Evolutionary conservation across 2,888 invertebrate genomes (phyloP), one percentile per base, ranked within the genome.

Genomic region (Abscondita cerata): DNA sequence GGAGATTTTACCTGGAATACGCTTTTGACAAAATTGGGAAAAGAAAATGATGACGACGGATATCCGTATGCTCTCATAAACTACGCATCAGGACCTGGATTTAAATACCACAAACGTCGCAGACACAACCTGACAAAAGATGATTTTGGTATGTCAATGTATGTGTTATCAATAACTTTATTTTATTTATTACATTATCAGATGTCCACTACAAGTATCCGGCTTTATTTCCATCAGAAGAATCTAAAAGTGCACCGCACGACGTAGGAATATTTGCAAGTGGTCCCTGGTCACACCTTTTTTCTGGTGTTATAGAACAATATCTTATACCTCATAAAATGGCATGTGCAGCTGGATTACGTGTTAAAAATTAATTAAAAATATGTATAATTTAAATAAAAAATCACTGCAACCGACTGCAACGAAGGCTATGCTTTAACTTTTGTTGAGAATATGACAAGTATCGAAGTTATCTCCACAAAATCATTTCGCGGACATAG

Each of bases 261-360:
- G 93, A 93, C 76, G 92, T 94, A 0, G 87, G 88, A 0, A 88
- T 93, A 0, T 92, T 87, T 77, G 92, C 93, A 9, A 16, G 8
- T 5, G 94, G 89, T n/a, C 93, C 92, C 0, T 90, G 90, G 89
- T 81, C 92, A 0, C 93, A 94, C 74, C 82, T 95, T 0, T 90
- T 94, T 74, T 86, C 87, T 0, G 92, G 93, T 0, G 88, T 87
- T 59, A 88, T 89, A 69, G 92, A 95, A 72, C 92, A 95, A 78
- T 89, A 86, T 77, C 87, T 84, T 71, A 87, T 95, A 46, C 91
- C 93, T 0, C 90, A 93, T 72, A 86, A 90, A 1, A 85, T 90
- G 76, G 89, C 86, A 0, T 93, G 85, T 71, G 91, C 91, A 0
- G 81, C 89, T 0, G 91, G 91, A 4, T 25, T 25, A n/a, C n/a